Base-by-base conservation (phyloP, 2,113 vertebrate species). In the Heloderma charlesbogerti region DNA sequence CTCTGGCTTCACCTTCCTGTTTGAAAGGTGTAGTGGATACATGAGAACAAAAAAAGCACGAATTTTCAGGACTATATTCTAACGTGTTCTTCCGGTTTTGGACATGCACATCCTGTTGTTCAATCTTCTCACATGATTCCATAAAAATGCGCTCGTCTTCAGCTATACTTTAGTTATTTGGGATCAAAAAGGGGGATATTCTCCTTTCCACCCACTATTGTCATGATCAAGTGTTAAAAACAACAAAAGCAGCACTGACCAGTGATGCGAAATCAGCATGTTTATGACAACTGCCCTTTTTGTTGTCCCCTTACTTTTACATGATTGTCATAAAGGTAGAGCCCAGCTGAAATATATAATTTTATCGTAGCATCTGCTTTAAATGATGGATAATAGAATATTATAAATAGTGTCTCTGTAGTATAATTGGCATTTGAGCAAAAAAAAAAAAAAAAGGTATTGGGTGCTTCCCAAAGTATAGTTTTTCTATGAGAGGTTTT, bases 401-500 rank as follows among this genome's bases (percentile, higher is more conserved):
- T 83, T 74, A 6, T 8, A n/a, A 75, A 27, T 43, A 57, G 27
- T n/a, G 10, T 45, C 29, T 77, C 37, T 85, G 31, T 48, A 78
- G 57, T 43, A 6, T 84, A 60, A 75, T 79, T 92, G 92, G 51
- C 54, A 86, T 51, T 43, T 40, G 31, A 71, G n/a, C n/a, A 48
- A 0, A 0, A 1, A 51, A 13, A 77, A 37, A 43, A 0, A 0
- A 1, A 51, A 16, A n/a, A n/a, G n/a, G 3, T 48, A 57, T 29
- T 85, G 89, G n/a, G 84, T 71, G 48, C 84, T 90, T 86, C 77
- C 16, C 84, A 75, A 75, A 43, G 69, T 43, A 84, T 34, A n/a
- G 63, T 86, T 89, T 92, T 71, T 78, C 0, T 3, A 25, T 54
- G 48, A 16, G 77, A n/a, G 45, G 20, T 51, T 91, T 74, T 92